These are phyloP conservation scores for Calycopis cecrops DNA, from an alignment of 1,140 invertebrate species.

Conservation along the genomic window DNA sequence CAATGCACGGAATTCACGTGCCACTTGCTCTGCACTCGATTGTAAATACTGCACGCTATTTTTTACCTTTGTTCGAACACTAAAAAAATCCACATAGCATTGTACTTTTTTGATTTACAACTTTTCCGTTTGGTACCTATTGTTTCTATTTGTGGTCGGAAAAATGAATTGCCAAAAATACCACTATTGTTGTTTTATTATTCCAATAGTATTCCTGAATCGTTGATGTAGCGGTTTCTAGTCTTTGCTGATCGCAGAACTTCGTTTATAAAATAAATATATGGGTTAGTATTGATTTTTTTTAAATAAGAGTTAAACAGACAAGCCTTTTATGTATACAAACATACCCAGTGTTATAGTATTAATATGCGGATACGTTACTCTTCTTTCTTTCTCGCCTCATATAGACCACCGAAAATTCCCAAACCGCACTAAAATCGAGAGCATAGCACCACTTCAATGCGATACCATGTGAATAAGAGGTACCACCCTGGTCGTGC, in stretches of 20 bases:
- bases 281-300: too few relatives aligned
- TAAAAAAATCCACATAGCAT: not conserved
- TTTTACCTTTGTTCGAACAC: slow-evolving; percentile 4
- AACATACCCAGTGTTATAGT: too few relatives aligned
- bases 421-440: too few relatives aligned
- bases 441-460: too few relatives aligned
- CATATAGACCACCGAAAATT: too few relatives aligned
- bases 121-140: not conserved
- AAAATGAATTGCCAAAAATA: not conserved
- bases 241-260: not conserved
- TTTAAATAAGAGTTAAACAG: too few relatives aligned
- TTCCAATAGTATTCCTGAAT: not conserved
- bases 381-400: too few relatives aligned
- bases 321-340: too few relatives aligned
- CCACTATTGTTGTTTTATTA: not conserved
- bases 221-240: not conserved
- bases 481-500: too few relatives aligned
- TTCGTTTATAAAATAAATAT: too few relatives aligned
- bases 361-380: too few relatives aligned
- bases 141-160: not conserved
- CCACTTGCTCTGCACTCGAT: not conserved
- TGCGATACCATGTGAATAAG: too few relatives aligned
- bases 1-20: not conserved
- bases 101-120: slow-evolving; percentile 4
- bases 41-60: slow-evolving; percentile 1